Conservation (phyloP, 2,113 vertebrate species). For the Cebus imitator region DNA sequence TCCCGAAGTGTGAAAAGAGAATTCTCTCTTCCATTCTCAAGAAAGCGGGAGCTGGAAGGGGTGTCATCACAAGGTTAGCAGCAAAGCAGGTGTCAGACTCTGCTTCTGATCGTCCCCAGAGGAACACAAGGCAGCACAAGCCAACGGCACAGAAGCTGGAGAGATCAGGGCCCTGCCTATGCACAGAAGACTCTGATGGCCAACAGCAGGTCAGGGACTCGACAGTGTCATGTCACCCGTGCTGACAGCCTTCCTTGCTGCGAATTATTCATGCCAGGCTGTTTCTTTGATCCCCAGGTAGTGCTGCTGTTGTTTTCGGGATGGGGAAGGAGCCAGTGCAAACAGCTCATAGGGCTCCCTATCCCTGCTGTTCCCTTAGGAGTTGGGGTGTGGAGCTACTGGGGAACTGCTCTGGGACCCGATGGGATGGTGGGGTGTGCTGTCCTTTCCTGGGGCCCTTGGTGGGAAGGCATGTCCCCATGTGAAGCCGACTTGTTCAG, state of each 20-base stretch:
- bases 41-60: not conserved
- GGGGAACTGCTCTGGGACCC: not conserved
- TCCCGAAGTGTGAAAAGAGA: not conserved
- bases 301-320: rapidly evolving
- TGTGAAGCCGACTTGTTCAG: no score
- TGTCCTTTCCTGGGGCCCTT: not conserved
- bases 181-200: not conserved
- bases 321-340: no score
- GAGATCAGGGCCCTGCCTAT: not conserved
- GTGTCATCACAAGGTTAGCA: not conserved
- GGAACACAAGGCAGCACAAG: not conserved
- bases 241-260: not conserved
- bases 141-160: not conserved
- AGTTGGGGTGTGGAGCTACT: not conserved
- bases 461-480: not conserved
- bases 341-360: not conserved
- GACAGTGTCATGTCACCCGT: not conserved
- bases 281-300: rapidly evolving
- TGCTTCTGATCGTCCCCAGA: not conserved
- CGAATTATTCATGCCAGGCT: rapidly evolving
- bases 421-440: no score
- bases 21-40: no score
- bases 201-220: rapidly evolving
- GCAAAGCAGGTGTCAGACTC: not conserved
- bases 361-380: not conserved